Conservation (phyloP, 1,140 invertebrate species). For the Zaprionus tsacasi region DNA sequence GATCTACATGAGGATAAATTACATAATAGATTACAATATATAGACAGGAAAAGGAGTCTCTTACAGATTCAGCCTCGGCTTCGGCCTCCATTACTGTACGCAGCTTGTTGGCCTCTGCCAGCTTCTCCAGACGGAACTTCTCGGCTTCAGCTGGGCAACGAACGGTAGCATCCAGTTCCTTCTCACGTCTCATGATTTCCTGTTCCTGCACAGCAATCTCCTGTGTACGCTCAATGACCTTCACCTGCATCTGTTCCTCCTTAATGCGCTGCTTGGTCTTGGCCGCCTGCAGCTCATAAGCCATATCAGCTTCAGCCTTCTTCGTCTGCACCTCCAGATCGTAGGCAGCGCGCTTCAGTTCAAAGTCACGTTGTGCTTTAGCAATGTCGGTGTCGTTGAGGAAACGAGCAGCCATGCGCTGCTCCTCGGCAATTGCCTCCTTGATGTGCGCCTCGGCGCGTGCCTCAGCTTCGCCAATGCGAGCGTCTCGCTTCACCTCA, state of each 20-base stretch:
- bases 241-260: constrained; percentile 98
- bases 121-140: constrained; percentile 95
- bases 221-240: constrained; percentile 96
- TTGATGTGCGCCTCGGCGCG: constrained; percentile 94
- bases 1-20: constrained; percentile 47
- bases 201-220: constrained; percentile 96
- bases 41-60: neutral
- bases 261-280: constrained; percentile 98
- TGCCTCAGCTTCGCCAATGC: constrained; percentile 98
- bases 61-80: constrained; percentile 94
- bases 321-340: constrained; percentile 98
- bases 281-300: constrained; percentile 96
- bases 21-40: neutral
- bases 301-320: constrained; percentile 96
- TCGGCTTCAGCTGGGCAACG: constrained; percentile 97
- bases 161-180: constrained; percentile 95
- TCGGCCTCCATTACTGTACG: constrained; percentile 95
- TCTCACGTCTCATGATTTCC: constrained; percentile 93
- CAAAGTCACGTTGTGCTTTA: constrained; percentile 97
- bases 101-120: constrained; percentile 95
- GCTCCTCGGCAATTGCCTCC: constrained; percentile 98
- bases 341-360: constrained; percentile 98
- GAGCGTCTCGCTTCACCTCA: constrained; percentile 97
- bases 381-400: constrained; percentile 98
- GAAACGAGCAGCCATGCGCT: constrained; percentile 95